Percentiles rank a stretch among this genome's conserved stretches.
These are phyloP conservation scores for Phataginus tricuspis DNA, from an alignment of 2,797 vertebrate species.

Conservation along the genomic window DNA sequence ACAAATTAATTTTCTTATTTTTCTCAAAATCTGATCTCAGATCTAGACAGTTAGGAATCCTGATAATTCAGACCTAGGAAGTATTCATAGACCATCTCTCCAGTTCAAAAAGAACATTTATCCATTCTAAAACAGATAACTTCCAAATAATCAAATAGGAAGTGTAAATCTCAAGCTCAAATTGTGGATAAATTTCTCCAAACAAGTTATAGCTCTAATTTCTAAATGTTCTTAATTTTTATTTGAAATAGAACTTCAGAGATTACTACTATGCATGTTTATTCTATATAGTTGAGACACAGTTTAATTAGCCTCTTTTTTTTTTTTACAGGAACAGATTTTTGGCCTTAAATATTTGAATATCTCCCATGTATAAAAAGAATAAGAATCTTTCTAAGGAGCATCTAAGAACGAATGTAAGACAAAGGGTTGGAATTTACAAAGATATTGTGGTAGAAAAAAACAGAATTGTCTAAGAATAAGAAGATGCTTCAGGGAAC, in stretches of 20 bases:
- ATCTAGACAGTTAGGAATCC: not conserved
- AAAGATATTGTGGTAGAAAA: not conserved
- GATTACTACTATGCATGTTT: not conserved
- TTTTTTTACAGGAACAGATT: not conserved
- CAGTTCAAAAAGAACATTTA: not conserved
- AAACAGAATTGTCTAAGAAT: not conserved
- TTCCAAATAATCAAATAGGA: not conserved
- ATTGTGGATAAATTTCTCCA: not conserved
- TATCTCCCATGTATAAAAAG: not conserved
- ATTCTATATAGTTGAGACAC: not conserved
- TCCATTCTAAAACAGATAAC: not conserved
- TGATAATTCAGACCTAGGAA: not conserved
- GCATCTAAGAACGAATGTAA: not conserved
- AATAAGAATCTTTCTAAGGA: not conserved
- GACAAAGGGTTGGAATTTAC: not conserved
- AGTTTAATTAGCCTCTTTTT: not conserved
- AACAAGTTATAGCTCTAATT: not conserved
- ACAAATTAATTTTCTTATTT: not conserved
- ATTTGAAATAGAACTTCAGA: not conserved
- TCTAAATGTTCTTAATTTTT: not conserved
- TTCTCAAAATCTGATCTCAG: not conserved
- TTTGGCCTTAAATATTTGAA: not conserved
- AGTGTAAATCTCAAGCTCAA: not conserved
- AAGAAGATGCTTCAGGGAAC: not conserved
- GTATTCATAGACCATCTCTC: not conserved